These are phyloP conservation scores for Formica exsecta DNA, from an alignment of 1,140 invertebrate genomes.

Conservation along the genomic window DNA sequence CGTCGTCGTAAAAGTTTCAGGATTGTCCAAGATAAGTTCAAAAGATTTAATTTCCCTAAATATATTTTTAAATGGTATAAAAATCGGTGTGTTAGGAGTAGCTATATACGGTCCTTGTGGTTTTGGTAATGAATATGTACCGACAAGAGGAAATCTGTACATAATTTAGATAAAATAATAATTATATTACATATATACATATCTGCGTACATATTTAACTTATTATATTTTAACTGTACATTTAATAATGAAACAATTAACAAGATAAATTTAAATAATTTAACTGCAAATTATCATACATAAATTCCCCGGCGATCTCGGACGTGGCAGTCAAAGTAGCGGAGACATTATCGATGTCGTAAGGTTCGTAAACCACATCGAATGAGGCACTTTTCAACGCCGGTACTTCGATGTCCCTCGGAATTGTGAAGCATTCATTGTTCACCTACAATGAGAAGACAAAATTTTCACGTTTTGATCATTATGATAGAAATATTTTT, in stretches of 20 bases:
- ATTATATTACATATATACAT: neutral
- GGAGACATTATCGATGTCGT: constrained; percentile 54
- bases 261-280: constrained; percentile 1
- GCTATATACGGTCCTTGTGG: constrained; percentile 75
- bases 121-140: constrained; percentile 63
- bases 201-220: neutral
- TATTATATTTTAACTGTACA: neutral
- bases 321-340: constrained; percentile 70
- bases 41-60: constrained; percentile 71
- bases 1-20: constrained; percentile 54
- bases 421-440: constrained; percentile 72
- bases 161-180: neutral
- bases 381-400: constrained; percentile 27
- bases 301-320: constrained; percentile 68
- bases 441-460: constrained; percentile 70
- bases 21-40: constrained; percentile 65
- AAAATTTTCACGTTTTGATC: neutral
- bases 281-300: constrained; percentile 54
- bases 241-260: neutral
- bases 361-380: constrained; percentile 72
- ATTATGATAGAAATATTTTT: neutral
- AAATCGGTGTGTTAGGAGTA: constrained; percentile 4
- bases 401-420: constrained; percentile 43
- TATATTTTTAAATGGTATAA: constrained; percentile 76
- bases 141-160: constrained; percentile 73